Conservation (phyloP, 2,888 invertebrate genomes). For the Platerodrilus igneus region DNA sequence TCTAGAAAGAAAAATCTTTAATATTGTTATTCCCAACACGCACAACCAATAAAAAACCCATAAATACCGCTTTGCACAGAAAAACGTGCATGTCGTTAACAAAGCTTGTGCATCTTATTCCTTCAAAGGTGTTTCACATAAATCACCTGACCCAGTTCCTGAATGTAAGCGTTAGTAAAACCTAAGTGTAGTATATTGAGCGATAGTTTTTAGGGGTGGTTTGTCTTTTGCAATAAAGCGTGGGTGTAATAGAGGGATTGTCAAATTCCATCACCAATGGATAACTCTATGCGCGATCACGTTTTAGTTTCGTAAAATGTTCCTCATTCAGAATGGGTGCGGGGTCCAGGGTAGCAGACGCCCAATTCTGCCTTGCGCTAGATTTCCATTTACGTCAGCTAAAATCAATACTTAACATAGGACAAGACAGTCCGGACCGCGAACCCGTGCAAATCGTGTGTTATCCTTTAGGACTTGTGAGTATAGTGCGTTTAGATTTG, state of each 20-base stretch:
- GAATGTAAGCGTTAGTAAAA: too few species aligned
- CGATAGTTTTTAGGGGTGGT: slow-evolving; percentile 50
- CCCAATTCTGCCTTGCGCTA: slow-evolving; percentile 35
- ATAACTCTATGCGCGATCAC: slow-evolving; percentile 49
- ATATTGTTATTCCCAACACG: too few species aligned
- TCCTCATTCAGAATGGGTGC: slow-evolving; percentile 33
- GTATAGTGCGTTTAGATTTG: slow-evolving; percentile 31
- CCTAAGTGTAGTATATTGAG: too few species aligned
- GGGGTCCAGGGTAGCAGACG: slow-evolving; percentile 29
- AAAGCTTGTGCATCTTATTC: too few species aligned
- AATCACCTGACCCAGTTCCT: too few species aligned
- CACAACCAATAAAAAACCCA: too few species aligned
- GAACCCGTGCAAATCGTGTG: slow-evolving; percentile 40
- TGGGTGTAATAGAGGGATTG: slow-evolving; percentile 49
- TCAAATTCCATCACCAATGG: slow-evolving; percentile 45
- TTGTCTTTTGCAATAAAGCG: slow-evolving; percentile 49
- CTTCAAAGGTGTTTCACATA: too few species aligned
- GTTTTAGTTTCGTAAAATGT: slow-evolving; percentile 49
- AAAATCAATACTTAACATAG: slow-evolving; percentile 44
- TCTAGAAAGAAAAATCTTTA: too few species aligned
- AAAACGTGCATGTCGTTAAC: too few species aligned
- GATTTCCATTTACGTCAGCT: slow-evolving; percentile 45
- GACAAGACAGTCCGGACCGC: slow-evolving; percentile 40
- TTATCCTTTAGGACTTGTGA: slow-evolving; percentile 27
- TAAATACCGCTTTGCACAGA: too few species aligned